A percentile compares a stretch with the other conserved stretches of the same genome.
These are phyloP conservation scores for Exaiptasia diaphana DNA, from an alignment of 64 coral and sea anemone genomes.

Conservation along the genomic window DNA sequence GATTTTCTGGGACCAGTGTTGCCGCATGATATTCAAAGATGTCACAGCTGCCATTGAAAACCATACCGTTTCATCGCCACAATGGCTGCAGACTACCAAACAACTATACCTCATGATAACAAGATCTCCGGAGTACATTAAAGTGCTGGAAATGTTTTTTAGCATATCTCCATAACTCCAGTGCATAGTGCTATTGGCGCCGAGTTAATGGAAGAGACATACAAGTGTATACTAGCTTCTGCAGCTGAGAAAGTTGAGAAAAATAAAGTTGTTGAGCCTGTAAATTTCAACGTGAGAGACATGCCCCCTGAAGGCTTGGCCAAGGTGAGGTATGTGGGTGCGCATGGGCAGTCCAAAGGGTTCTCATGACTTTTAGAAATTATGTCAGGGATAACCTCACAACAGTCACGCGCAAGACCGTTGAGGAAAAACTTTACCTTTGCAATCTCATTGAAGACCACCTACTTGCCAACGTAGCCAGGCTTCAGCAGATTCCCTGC, in stretches of 20 bases:
- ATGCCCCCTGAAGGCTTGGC: conserved; percentile 9
- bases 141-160: neutral
- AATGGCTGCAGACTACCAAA: neutral
- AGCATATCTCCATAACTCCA: neutral
- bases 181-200: conserved; percentile 9
- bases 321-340: conserved; percentile 12
- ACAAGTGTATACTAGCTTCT: neutral
- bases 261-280: neutral
- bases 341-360: conserved; percentile 46
- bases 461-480: neutral
- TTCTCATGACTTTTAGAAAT: neutral
- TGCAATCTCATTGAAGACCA: conserved; percentile 28
- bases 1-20: too few relatives aligned
- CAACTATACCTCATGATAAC: neutral
- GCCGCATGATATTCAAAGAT: too few relatives aligned
- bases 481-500: neutral
- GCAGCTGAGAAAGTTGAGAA: neutral
- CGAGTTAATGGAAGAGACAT: neutral
- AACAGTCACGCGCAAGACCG: neutral
- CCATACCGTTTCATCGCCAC: neutral
- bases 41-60: too few relatives aligned
- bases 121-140: neutral
- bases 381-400: conserved; percentile 7
- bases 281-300: neutral
- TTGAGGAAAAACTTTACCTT: neutral